Base-by-base conservation (phyloP, 2,113 vertebrate species). In the Vombatus ursinus region DNA sequence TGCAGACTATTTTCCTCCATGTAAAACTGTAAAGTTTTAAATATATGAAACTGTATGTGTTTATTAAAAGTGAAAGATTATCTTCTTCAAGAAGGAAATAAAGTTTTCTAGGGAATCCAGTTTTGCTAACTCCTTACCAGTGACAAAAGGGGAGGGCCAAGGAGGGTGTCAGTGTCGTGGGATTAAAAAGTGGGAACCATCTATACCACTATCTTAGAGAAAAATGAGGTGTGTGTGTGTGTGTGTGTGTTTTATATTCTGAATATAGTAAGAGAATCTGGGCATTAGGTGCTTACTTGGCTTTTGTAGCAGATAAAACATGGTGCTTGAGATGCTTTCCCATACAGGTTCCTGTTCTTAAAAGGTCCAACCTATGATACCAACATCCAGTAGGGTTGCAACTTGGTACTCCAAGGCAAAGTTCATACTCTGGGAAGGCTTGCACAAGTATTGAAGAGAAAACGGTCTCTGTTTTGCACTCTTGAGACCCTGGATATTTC, bases 71-170 rank as follows among this genome's bases (percentile, higher is more conserved):
- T 96, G 94, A 93, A 91, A 37, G 48, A 47, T 95, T 23, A 96
- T 44, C 52, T 94, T 91, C 90, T 90, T 93, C 9, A 92, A 52
- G 61, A 91, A 95, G 95, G 93, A 91, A 98, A 98, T 98, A 98
- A 98, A 98, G 77, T 95, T 93, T 96, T 97, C 77, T 97, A 94
- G 94, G 93, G 93, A 97, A 97, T 94, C n/a, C 48, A 89, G 89
- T 95, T 94, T 50, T 48, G 22, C 24, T 97, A 94, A 95, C 24
- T 98, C 53, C n/a, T 92, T 96, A 48, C 51, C 48, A 89, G 90
- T 14, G 89, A 28, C 92, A 52, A 50, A 92, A 44, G 54, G 90
- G 91, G 92, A 93, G 52, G 8, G 28, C 77, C 50, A 37, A 37
- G 52, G 52, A 52, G 2, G 3, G 52, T 52, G 52, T 52, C 52